phyloP scores from a whole-genome alignment of 2,797 vertebrate genomes.

The Oryzias dopingdopingensis region DNA sequence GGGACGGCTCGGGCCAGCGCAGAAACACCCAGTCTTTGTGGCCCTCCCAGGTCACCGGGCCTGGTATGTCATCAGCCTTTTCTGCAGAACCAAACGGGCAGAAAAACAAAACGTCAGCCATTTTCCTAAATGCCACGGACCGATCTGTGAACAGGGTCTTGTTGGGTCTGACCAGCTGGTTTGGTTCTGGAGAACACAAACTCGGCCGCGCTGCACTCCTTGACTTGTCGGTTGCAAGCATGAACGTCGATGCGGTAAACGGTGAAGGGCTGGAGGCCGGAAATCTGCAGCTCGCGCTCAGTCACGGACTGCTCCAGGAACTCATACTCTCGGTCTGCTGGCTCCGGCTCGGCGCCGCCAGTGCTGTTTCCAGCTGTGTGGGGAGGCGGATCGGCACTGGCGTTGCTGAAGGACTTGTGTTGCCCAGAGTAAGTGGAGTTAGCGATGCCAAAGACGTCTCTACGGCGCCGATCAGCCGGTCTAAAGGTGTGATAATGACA shows the following conservation, averaged over 20 bases:
- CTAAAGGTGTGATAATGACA: conserved; percentile 37
- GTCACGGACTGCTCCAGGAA: conserved; percentile 86
- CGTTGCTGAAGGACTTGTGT: conserved; percentile 60
- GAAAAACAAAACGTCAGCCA: background rate
- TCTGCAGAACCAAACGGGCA: conserved; percentile 68
- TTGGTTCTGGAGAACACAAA: conserved; percentile 96
- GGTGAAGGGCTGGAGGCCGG: conserved; percentile 88
- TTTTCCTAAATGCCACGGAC: background rate
- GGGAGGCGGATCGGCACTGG: conserved; percentile 58
- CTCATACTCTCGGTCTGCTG: conserved; percentile 78
- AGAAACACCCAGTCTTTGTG: conserved; percentile 85
- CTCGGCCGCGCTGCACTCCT: conserved; percentile 90
- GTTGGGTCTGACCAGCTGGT: conserved; percentile 84
- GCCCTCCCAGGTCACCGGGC: conserved; percentile 83
- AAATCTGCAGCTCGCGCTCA: conserved; percentile 86
- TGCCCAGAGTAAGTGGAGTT: conserved; percentile 77
- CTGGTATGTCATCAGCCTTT: conserved; percentile 93
- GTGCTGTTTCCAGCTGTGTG: conserved; percentile 69
- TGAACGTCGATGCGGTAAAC: conserved; percentile 96
- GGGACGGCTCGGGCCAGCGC: conserved; percentile 87
- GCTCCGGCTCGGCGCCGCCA: conserved; percentile 67
- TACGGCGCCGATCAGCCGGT: conserved; percentile 83
- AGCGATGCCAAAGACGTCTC: conserved; percentile 83
- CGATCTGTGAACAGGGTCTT: too few species aligned
- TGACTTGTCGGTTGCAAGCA: conserved; percentile 91